A percentile compares a stretch with the other conserved stretches of the same genome.
Evolutionary conservation across 2,113 vertebrate species (phyloP).

Genomic region (Triplophysa dalaica): DNA sequence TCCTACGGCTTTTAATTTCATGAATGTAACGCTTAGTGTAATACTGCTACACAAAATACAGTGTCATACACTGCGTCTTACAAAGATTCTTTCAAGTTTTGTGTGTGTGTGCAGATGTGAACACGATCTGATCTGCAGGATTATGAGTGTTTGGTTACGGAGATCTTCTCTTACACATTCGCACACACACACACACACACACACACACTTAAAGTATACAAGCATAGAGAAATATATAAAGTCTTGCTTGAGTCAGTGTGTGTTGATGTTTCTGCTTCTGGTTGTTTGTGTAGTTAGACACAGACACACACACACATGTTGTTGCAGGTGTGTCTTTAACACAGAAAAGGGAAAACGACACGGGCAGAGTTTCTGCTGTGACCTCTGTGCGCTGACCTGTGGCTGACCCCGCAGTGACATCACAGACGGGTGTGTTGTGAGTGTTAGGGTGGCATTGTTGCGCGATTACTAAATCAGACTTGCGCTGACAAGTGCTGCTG

Average conservation of each 20-base stretch:
- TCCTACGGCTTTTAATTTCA: slow-evolving; percentile 44
- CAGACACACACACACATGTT: slow-evolving; percentile 68
- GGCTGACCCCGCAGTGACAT: slow-evolving; percentile 68
- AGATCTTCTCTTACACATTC: slow-evolving; percentile 55
- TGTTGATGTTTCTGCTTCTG: background rate
- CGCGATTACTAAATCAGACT: slow-evolving; percentile 9
- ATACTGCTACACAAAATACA: background rate
- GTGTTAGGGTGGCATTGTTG: slow-evolving; percentile 13
- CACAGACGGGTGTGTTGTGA: slow-evolving; percentile 28
- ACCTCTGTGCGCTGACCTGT: slow-evolving; percentile 61
- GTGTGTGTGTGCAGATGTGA: slow-evolving; percentile 66
- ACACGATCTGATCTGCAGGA: slow-evolving; percentile 80
- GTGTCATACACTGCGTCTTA: background rate
- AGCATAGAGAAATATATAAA: background rate
- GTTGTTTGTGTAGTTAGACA: slow-evolving; percentile 45
- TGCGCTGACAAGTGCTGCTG: background rate
- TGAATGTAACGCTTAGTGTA: background rate
- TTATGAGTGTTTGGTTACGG: slow-evolving; percentile 71
- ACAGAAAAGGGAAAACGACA: slow-evolving; percentile 60
- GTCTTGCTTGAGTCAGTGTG: background rate
- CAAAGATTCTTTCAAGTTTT: background rate
- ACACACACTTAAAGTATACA: no score
- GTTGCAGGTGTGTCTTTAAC: slow-evolving; percentile 65
- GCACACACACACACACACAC: no score
- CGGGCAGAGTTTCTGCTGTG: slow-evolving; percentile 62